Evolutionary conservation across 2,113 vertebrate genomes (phyloP).

Genomic region (Glaucomys volans): DNA sequence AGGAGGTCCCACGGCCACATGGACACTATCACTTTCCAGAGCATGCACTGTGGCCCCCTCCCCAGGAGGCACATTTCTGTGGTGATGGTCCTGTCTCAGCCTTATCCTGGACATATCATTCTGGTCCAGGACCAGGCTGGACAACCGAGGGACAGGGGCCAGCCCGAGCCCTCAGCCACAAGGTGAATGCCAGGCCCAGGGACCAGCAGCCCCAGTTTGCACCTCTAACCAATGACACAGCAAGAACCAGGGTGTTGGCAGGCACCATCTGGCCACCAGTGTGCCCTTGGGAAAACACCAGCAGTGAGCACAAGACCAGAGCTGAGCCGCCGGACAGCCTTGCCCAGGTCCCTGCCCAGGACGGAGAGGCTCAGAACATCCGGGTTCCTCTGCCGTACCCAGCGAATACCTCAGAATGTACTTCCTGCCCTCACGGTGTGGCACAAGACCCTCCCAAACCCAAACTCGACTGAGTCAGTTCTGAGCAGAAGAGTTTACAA

Average conservation of each 20-base stretch:
- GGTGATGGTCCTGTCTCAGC: neutral
- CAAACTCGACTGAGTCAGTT: fast-evolving
- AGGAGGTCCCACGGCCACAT: neutral
- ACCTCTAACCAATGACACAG: no score
- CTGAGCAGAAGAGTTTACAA: neutral
- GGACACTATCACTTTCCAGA: fast-evolving
- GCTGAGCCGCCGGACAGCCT: neutral
- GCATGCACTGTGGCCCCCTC: fast-evolving
- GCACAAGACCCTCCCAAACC: neutral
- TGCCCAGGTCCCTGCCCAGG: neutral
- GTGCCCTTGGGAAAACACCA: neutral
- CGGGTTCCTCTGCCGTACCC: fast-evolving
- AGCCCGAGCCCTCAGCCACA: neutral
- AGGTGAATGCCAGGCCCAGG: neutral
- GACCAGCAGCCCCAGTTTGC: neutral
- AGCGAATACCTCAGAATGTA: neutral
- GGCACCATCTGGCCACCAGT: fast-evolving
- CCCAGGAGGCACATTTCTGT: no score
- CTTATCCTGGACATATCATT: neutral
- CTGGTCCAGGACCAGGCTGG: no score
- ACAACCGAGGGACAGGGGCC: no score
- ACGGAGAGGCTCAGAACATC: neutral
- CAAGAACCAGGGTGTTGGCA: neutral
- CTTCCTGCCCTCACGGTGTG: fast-evolving
- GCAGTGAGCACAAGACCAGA: fast-evolving